Base-by-base conservation (phyloP, 2,113 vertebrate genomes). In the Caretta caretta region DNA sequence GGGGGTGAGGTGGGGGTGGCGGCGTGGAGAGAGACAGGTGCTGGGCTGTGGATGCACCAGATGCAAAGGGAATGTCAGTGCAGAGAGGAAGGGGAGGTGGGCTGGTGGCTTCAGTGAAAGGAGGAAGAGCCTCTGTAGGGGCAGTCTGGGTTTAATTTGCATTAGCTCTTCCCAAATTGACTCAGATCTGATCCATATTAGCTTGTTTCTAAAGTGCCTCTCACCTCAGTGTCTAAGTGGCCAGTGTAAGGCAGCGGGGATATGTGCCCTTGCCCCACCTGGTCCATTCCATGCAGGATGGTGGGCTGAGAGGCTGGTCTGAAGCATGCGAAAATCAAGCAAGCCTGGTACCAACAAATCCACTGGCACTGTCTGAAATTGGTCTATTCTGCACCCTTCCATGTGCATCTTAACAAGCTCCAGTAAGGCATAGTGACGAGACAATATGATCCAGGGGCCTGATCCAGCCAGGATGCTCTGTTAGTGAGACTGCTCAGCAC, bases 341-440 rank as follows among this genome's bases (percentile, higher is more conserved):
- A 25, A 14, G 24, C 75, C 24, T 48, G 42, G 11, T 48, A 27
- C 6, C 24, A 78, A 25, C 10, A 48, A 48, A 80, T 51, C 49
- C 79, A n/a, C 31, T 22, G 29, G 10, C 16, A 35, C 49, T 11
- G 49, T 50, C 20, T 48, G 75, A 48, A 48, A 78, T 5, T 14
- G 42, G 75, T 27, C 11, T 25, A 27, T 27, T 78, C 75, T 46
- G 27, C 22, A 11, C 3, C 5, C 10, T 38, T 27, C 72, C 83
- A 5, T 0, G 1, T 10, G 48, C 46, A 12, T 48, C 8, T 49
- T 46, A 38, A 31, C 53, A 31, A 2, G 0, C 17, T 10, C 19
- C 25, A 56, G n/a, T 46, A 14, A 20, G 20, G 35, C 48, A 4
- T 14, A 24, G 57, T 3, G 1, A 48, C 5, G 59, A 50, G 50